Conservation (phyloP, 2,888 invertebrate genomes). For the Mythimna albipuncta region DNA sequence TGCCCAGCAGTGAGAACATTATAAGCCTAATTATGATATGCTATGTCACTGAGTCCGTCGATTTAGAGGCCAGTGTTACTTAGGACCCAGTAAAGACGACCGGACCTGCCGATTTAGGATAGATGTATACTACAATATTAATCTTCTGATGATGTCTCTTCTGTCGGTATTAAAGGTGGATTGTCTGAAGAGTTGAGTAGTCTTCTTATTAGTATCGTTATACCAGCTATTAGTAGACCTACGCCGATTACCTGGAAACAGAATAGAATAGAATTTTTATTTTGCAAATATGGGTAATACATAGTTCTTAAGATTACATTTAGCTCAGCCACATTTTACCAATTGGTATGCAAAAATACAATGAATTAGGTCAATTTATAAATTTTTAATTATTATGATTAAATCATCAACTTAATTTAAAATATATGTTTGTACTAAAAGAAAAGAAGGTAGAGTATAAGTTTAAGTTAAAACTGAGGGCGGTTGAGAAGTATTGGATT, state of each 20-base stretch:
- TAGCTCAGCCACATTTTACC: no score
- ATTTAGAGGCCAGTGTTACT: neutral
- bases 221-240: slow-evolving; percentile 75
- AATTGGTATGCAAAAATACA: no score
- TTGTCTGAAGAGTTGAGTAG: slow-evolving; percentile 75
- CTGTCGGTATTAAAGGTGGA: slow-evolving; percentile 72
- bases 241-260: slow-evolving; percentile 78
- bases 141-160: slow-evolving; percentile 6
- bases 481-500: neutral
- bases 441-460: neutral
- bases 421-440: no score
- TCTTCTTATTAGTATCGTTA: slow-evolving; percentile 75
- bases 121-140: slow-evolving; percentile 13
- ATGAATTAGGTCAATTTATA: no score
- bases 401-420: no score
- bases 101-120: slow-evolving; percentile 11
- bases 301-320: no score
- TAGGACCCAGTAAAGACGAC: neutral
- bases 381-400: no score
- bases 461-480: neutral
- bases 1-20: neutral
- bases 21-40: no score
- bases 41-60: neutral
- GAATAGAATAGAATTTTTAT: no score
- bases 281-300: no score